These are phyloP conservation scores for Burhinus bistriatus DNA, from an alignment of 2,113 vertebrate genomes.

Conservation along the genomic window DNA sequence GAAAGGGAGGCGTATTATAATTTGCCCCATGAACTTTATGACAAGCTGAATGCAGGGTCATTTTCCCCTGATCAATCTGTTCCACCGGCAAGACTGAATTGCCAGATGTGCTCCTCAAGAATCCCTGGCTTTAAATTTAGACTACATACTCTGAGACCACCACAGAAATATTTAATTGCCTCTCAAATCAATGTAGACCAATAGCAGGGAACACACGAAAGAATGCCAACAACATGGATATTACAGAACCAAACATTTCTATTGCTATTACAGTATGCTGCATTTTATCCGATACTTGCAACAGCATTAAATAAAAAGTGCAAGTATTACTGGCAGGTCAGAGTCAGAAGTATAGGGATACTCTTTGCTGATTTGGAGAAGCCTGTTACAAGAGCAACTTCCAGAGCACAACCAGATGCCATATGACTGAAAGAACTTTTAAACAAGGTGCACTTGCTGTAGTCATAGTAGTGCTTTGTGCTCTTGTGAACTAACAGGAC, in stretches of 20 bases:
- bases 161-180: not conserved
- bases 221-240: not conserved
- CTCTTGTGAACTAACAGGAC: not conserved
- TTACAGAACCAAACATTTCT: not conserved
- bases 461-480: not conserved
- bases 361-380: not conserved
- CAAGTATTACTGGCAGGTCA: not conserved
- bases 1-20: accelerated
- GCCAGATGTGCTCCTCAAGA: not conserved
- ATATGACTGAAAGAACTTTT: not conserved
- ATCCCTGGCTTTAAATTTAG: not conserved
- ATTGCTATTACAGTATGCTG: not conserved
- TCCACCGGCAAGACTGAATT: not conserved
- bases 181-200: not conserved
- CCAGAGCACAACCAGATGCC: not conserved
- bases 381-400: not conserved
- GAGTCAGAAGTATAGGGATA: not conserved
- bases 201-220: not conserved
- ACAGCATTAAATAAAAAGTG: not conserved
- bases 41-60: not conserved
- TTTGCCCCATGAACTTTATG: not conserved
- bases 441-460: not conserved
- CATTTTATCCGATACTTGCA: not conserved
- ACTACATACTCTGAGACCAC: accelerated
- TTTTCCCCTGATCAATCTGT: not conserved